Conservation (phyloP, 1,140 invertebrate genomes). For the Tetragonula clypearis region DNA sequence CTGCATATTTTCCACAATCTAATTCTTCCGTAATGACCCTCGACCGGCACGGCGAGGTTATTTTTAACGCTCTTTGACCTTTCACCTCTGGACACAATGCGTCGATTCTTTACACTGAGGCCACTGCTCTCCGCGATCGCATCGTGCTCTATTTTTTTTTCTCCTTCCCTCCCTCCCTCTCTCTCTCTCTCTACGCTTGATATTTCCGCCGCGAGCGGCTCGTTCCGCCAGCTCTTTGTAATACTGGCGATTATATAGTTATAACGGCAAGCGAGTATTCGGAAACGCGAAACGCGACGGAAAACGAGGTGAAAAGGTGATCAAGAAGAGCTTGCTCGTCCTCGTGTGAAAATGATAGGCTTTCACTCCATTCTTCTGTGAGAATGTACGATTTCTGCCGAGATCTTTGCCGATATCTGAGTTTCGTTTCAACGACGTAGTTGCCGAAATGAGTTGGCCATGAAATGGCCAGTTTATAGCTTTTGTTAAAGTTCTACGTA, state of each 20-base stretch:
- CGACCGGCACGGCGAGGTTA: not conserved
- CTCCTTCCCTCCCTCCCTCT: too few species aligned
- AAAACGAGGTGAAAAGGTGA: not conserved
- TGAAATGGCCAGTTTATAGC: too few species aligned
- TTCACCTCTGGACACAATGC: not conserved
- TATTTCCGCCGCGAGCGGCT: not conserved
- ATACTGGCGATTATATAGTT: not conserved
- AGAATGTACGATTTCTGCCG: too few species aligned
- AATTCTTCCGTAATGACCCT: constrained; percentile 23
- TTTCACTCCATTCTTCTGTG: not conserved
- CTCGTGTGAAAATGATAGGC: not conserved
- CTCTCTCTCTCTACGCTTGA: not conserved
- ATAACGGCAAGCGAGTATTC: not conserved
- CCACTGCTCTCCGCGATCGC: too few species aligned
- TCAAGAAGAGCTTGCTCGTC: not conserved
- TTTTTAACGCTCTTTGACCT: constrained; percentile 14
- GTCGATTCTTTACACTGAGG: not conserved
- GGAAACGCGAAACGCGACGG: not conserved
- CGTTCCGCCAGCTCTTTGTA: not conserved
- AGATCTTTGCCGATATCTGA: too few species aligned
- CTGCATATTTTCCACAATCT: constrained; percentile 1
- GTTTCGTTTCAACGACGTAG: too few species aligned
- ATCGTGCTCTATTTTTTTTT: not conserved
- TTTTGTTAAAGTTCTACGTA: too few species aligned
- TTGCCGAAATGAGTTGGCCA: too few species aligned